Conservation (phyloP, 2,113 vertebrate genomes). For the Solea senegalensis region DNA sequence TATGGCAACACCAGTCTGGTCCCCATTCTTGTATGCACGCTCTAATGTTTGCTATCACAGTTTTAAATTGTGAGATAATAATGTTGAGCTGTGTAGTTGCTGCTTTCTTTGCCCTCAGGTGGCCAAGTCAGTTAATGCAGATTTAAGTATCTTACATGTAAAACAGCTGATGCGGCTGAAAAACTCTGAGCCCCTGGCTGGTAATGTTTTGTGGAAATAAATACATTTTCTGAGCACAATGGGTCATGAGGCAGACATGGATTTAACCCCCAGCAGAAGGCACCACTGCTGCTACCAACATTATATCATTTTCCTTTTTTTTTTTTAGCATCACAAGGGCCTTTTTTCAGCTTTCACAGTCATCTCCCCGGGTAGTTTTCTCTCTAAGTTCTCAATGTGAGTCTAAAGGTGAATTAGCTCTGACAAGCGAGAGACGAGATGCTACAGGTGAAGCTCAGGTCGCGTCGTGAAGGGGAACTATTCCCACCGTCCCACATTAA, state of each 20-base stretch:
- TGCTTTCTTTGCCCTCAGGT: not conserved
- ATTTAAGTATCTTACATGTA: conserved; percentile 1
- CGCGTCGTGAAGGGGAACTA: conserved; percentile 14
- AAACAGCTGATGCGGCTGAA: conserved; percentile 7
- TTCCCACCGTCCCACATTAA: conserved; percentile 7
- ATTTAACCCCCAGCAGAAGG: not conserved
- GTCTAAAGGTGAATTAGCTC: conserved; percentile 19
- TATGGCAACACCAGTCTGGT: no score
- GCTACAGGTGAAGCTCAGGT: conserved; percentile 13
- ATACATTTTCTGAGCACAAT: not conserved
- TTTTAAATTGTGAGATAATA: not conserved
- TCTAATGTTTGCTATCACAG: no score
- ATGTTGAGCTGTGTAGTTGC: not conserved
- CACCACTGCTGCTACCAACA: not conserved
- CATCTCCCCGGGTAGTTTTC: not conserved
- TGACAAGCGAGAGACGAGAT: not conserved
- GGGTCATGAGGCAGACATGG: not conserved
- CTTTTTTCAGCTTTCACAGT: not conserved
- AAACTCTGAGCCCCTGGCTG: not conserved
- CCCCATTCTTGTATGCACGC: no score
- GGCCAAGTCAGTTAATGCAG: not conserved
- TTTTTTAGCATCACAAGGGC: not conserved
- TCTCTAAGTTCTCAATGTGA: not conserved
- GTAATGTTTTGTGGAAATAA: not conserved
- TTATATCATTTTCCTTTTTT: not conserved